A percentile compares a stretch with the other conserved stretches of the same genome.
phyloP scores from a whole-genome alignment of 2,797 vertebrate species.

The Falco concolor region DNA sequence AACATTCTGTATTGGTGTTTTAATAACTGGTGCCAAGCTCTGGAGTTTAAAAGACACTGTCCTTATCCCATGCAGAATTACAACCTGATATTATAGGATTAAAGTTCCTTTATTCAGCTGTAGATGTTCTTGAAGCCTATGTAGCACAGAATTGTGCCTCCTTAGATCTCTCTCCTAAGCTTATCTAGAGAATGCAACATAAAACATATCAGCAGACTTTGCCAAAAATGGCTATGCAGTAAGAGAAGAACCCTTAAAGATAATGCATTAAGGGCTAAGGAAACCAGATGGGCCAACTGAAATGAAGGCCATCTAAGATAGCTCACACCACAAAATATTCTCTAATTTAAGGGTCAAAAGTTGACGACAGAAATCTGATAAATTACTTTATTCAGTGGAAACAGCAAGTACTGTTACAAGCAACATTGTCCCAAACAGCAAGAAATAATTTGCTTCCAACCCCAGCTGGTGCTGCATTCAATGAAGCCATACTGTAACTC shows the following conservation, averaged over 20 bases:
- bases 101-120: not conserved
- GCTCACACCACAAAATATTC: not conserved
- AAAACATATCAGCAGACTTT: not conserved
- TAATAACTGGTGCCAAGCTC: not conserved
- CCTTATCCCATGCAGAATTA: not conserved
- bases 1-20: not conserved
- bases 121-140: not conserved
- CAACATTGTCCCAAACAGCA: not conserved
- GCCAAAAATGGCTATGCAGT: not conserved
- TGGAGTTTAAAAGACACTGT: not conserved
- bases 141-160: not conserved
- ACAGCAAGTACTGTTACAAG: not conserved
- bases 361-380: not conserved
- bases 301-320: not conserved
- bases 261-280: not conserved
- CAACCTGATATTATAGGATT: not conserved
- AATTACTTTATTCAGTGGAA: not conserved
- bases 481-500: not conserved
- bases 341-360: not conserved
- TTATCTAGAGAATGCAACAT: not conserved
- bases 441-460: not conserved
- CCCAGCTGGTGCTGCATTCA: not conserved
- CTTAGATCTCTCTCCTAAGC: slow-evolving; percentile 1
- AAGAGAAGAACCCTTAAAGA: not conserved
- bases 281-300: not conserved